These are phyloP conservation scores for Stictonetta naevosa DNA, from an alignment of 2,113 vertebrate species.

Conservation along the genomic window DNA sequence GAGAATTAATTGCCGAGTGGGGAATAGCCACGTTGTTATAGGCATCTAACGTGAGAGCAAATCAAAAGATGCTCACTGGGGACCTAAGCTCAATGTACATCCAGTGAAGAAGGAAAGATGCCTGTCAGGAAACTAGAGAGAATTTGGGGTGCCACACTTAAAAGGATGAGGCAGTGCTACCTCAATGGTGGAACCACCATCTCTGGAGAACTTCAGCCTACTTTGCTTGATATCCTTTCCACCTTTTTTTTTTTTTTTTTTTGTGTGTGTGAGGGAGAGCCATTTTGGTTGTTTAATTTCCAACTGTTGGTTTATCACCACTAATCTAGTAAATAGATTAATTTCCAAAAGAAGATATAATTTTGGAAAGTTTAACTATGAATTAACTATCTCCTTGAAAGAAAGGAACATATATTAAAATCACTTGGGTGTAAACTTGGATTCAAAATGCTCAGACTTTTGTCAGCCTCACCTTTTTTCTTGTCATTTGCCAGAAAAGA, in stretches of 20 bases:
- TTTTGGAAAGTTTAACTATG: background rate
- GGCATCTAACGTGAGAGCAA: rapidly evolving
- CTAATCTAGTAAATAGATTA: background rate
- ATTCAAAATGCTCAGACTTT: background rate
- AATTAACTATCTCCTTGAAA: background rate
- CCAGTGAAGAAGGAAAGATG: background rate
- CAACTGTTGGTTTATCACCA: background rate
- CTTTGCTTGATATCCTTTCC: background rate
- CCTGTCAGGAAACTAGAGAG: background rate
- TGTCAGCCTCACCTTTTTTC: background rate
- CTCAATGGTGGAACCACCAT: background rate
- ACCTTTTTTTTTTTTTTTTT: background rate
- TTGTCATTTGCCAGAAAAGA: background rate
- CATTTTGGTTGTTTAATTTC: background rate
- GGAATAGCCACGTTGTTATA: background rate
- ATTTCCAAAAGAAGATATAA: background rate
- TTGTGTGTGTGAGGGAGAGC: background rate
- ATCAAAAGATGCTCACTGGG: background rate
- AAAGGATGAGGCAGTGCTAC: background rate
- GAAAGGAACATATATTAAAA: background rate
- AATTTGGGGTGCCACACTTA: background rate
- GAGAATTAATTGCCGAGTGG: background rate
- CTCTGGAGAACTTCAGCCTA: background rate
- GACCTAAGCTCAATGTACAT: background rate
- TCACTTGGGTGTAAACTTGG: background rate